A percentile compares a stretch with the other conserved stretches of the same genome.
Evolutionary conservation across 92 coral and sea anemone genomes (phyloP).

Genomic region (Porites lobata): DNA sequence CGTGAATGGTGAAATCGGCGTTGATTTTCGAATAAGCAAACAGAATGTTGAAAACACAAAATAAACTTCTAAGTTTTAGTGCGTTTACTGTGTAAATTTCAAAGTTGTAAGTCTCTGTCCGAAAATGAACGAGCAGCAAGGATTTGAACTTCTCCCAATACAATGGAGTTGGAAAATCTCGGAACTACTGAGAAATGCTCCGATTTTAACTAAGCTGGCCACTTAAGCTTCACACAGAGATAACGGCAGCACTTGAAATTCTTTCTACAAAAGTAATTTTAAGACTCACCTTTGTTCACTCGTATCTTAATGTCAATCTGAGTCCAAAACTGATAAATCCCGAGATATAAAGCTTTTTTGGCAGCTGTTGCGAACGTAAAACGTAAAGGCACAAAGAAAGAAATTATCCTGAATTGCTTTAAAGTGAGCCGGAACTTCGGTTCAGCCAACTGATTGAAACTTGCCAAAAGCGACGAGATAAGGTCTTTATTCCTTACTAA

Average conservation of each 20-base stretch:
- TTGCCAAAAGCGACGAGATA: constrained; percentile 7
- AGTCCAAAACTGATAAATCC: constrained; percentile 4
- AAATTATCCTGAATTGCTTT: neutral
- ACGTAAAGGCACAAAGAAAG: neutral
- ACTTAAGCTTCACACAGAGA: neutral
- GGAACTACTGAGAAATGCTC: too few species aligned
- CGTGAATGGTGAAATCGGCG: neutral
- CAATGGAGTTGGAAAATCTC: neutral
- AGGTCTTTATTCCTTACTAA: constrained; percentile 11
- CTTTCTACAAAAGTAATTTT: neutral
- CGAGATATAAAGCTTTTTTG: neutral
- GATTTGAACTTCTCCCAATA: neutral
- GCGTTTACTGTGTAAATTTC: too few species aligned
- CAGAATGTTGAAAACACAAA: neutral
- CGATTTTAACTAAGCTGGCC: too few species aligned
- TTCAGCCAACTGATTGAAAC: constrained; percentile 5
- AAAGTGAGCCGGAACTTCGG: constrained; percentile 13
- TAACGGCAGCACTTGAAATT: neutral
- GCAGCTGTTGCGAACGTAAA: neutral
- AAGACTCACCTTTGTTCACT: neutral
- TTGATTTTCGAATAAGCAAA: neutral
- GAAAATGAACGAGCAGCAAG: neutral
- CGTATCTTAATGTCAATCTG: neutral
- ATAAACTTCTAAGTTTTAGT: neutral
- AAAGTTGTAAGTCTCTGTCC: too few species aligned